These are phyloP conservation scores for Carcharodon carcharias DNA, from an alignment of 2,797 vertebrate species.

Conservation along the genomic window DNA sequence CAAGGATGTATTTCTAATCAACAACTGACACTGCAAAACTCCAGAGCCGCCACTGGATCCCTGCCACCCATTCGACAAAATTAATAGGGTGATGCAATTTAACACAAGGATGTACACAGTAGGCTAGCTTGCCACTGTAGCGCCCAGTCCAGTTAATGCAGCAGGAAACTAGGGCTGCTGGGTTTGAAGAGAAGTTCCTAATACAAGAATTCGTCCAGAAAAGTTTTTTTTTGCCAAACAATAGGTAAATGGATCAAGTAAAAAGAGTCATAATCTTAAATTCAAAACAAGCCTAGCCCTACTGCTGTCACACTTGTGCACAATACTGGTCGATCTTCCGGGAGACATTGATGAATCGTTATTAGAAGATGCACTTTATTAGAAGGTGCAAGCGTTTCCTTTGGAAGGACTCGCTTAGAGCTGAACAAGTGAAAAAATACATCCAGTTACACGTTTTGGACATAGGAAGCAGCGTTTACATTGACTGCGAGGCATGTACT, in stretches of 20 bases:
- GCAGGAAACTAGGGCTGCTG: background rate
- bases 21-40: background rate
- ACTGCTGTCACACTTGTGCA: background rate
- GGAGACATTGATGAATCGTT: too few species aligned
- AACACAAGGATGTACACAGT: background rate
- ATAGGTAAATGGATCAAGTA: background rate
- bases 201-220: background rate
- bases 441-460: background rate
- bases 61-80: background rate
- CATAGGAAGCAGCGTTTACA: background rate
- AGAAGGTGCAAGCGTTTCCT: background rate
- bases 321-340: background rate
- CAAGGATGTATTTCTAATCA: background rate
- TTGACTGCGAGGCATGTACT: background rate
- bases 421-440: background rate
- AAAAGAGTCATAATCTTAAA: background rate
- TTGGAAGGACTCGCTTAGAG: background rate
- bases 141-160: background rate
- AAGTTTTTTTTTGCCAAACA: background rate
- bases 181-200: background rate
- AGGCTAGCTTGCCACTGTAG: background rate
- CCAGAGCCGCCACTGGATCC: too few species aligned
- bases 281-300: background rate
- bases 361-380: background rate
- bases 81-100: background rate